phyloP scores from a whole-genome alignment of 2,888 invertebrate species.

The Salticus scenicus region DNA sequence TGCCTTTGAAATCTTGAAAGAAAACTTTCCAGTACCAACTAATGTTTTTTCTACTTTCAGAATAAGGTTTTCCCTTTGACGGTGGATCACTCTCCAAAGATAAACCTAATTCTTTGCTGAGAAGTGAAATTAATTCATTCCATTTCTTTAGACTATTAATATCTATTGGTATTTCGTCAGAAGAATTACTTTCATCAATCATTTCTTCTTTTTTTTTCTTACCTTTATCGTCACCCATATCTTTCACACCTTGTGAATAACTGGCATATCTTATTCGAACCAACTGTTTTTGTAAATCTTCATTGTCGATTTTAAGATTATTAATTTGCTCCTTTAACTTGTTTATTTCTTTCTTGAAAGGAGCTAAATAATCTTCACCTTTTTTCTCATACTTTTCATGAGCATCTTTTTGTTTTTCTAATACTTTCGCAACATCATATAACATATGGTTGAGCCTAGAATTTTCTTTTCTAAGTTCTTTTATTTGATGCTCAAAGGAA shows the following conservation, averaged over 20 bases:
- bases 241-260: neutral
- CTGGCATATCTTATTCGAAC: conserved; percentile 31
- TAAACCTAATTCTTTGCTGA: neutral
- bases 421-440: conserved; percentile 20
- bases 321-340: conserved; percentile 44
- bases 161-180: conserved; percentile 1
- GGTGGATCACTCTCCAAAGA: neutral
- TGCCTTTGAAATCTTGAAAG: neutral
- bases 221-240: neutral
- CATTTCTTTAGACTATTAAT: conserved; percentile 21
- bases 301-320: conserved; percentile 38
- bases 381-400: conserved; percentile 17
- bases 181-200: neutral
- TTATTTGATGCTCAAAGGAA: conserved; percentile 42
- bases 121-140: conserved; percentile 27
- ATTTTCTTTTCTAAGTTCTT: conserved; percentile 41
- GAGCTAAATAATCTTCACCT: neutral
- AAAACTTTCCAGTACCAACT: neutral
- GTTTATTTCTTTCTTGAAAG: conserved; percentile 40
- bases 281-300: conserved; percentile 40
- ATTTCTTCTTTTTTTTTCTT: neutral
- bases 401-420: conserved; percentile 31
- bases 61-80: neutral
- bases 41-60: neutral
- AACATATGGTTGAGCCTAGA: conserved; percentile 15